A percentile compares a stretch with the other conserved stretches of the same genome.
phyloP scores from a whole-genome alignment of 2,113 vertebrate species.

The Phoxinus phoxinus region DNA sequence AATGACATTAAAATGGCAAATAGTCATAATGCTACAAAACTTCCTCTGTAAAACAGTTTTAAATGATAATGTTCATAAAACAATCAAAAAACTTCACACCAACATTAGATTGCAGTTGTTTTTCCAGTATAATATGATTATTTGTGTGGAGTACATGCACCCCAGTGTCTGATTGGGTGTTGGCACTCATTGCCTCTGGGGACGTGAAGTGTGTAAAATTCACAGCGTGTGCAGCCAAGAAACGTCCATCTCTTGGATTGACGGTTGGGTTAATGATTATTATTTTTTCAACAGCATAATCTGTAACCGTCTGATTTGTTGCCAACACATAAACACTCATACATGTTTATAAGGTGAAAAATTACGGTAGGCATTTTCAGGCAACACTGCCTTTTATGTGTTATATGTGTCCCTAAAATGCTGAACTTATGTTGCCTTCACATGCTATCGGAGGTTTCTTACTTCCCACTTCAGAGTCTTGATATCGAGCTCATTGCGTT shows the following conservation, averaged over 20 bases:
- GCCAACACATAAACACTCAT: neutral
- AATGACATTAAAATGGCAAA: neutral
- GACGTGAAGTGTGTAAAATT: slow-evolving; percentile 35
- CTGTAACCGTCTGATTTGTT: neutral
- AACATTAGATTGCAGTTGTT: neutral
- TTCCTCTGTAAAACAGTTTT: neutral
- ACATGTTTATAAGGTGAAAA: neutral
- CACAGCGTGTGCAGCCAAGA: slow-evolving; percentile 26
- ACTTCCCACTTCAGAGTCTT: too few species aligned
- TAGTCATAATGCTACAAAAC: neutral
- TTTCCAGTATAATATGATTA: slow-evolving; percentile 4
- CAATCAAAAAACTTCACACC: neutral
- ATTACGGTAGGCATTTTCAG: neutral
- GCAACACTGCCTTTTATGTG: neutral
- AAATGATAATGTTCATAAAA: neutral
- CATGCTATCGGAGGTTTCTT: neutral
- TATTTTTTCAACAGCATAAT: neutral
- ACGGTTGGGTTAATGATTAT: slow-evolving; percentile 23
- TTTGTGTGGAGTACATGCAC: neutral
- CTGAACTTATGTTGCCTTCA: neutral
- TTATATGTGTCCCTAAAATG: neutral
- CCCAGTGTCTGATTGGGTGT: neutral
- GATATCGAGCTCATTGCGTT: too few species aligned
- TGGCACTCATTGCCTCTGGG: slow-evolving; percentile 5
- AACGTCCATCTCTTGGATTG: slow-evolving; percentile 16